Evolutionary conservation across 2,888 invertebrate genomes (phyloP).

Genomic region (Acrobasis repandana): DNA sequence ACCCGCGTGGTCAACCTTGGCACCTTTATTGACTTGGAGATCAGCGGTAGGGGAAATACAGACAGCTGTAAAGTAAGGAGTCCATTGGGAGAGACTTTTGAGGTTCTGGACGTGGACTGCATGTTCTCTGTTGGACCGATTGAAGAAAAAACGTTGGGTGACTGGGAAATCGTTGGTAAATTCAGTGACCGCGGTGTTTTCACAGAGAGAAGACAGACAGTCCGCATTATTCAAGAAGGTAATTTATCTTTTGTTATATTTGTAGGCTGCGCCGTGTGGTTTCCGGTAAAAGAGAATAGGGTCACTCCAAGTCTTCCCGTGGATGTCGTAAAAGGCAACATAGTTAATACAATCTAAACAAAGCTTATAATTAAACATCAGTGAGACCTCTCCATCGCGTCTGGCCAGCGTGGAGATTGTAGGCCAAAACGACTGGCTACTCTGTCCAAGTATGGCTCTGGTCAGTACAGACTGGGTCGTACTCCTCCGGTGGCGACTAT

Average conservation of each 20-base stretch:
- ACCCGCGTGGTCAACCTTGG: conserved; percentile 40
- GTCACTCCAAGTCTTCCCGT: too few species aligned
- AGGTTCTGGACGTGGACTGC: conserved; percentile 33
- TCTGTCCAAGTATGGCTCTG: too few species aligned
- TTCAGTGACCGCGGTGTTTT: conserved; percentile 42
- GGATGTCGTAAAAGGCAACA: too few species aligned
- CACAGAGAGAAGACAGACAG: conserved; percentile 38
- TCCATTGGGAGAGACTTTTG: conserved; percentile 36
- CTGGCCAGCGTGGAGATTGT: too few species aligned
- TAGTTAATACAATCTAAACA: too few species aligned
- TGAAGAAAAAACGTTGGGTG: conserved; percentile 40
- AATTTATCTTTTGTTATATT: conserved; percentile 1
- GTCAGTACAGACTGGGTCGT: too few species aligned
- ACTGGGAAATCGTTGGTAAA: conserved; percentile 49
- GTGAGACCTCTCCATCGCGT: too few species aligned
- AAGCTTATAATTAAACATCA: too few species aligned
- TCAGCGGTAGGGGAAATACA: conserved; percentile 34
- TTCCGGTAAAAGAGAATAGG: too few species aligned
- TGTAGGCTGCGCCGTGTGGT: too few species aligned
- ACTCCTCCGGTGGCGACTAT: too few species aligned
- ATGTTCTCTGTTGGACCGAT: conserved; percentile 42
- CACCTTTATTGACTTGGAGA: conserved; percentile 32
- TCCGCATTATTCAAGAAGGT: conserved; percentile 49
- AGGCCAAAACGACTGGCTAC: too few species aligned
- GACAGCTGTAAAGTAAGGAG: conserved; percentile 40